phyloP scores from a whole-genome alignment of 2,888 invertebrate genomes.

The Drosophila anomelani region DNA sequence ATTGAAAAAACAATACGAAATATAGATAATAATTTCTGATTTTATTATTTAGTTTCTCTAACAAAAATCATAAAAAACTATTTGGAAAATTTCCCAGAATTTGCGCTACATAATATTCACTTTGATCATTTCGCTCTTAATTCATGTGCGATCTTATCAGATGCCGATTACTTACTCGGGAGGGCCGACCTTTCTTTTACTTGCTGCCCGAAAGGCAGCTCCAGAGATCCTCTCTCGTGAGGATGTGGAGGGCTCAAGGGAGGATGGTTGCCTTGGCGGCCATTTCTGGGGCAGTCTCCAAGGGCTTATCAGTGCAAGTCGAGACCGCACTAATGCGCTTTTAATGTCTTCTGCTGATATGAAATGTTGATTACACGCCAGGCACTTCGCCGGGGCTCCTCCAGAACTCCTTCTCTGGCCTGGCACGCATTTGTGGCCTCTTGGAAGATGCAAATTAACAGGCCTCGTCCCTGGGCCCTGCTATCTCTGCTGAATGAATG shows the following conservation, averaged over 20 bases:
- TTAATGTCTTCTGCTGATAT: constrained; percentile 85
- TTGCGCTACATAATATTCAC: constrained; percentile 16
- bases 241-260: neutral
- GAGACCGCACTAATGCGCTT: constrained; percentile 85
- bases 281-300: constrained; percentile 51
- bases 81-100: neutral
- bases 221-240: too few relatives aligned
- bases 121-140: constrained; percentile 26
- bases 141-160: constrained; percentile 21
- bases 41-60: neutral
- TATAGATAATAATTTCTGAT: too few relatives aligned
- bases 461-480: constrained; percentile 23
- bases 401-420: constrained; percentile 1
- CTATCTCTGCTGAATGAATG: constrained; percentile 55
- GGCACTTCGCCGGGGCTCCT: constrained; percentile 23
- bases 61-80: neutral
- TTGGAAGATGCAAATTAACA: constrained; percentile 68
- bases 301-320: constrained; percentile 72
- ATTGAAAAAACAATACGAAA: neutral
- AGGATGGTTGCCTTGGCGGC: constrained; percentile 16
- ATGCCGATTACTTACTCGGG: constrained; percentile 24
- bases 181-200: constrained; percentile 28
- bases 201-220: neutral
- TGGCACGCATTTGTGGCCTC: constrained; percentile 34
- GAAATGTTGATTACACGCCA: constrained; percentile 82